Evolutionary conservation across 2,797 vertebrate species (phyloP).

Genomic region (Hipposideros larvatus): DNA sequence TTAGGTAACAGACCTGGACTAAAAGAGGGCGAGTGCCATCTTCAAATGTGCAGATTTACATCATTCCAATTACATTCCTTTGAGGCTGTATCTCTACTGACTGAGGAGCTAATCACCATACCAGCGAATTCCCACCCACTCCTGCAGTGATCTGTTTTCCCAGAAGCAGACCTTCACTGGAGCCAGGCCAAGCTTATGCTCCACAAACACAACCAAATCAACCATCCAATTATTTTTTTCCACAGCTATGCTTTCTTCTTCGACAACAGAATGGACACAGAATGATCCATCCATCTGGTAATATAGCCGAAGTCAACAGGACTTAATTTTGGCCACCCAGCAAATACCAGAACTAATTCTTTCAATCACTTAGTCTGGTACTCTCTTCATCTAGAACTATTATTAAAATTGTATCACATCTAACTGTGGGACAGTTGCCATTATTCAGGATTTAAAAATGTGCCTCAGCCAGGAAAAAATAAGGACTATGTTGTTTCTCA

Average conservation of each 20-base stretch:
- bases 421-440: neutral
- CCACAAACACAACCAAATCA: neutral
- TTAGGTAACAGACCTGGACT: neutral
- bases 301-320: neutral
- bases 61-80: neutral
- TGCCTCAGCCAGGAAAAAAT: neutral
- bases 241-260: neutral
- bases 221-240: neutral
- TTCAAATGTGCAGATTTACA: neutral
- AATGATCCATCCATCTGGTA: no score
- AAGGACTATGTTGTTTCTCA: neutral
- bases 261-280: neutral
- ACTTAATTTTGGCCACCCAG: neutral
- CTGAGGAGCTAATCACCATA: neutral
- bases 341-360: neutral
- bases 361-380: neutral
- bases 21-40: neutral
- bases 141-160: rapidly evolving
- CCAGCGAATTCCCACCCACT: neutral
- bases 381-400: neutral
- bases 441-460: neutral
- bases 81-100: neutral
- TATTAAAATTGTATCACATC: neutral
- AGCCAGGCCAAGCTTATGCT: neutral
- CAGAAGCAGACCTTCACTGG: neutral